phyloP scores from a whole-genome alignment of 2,888 invertebrate species.

The Cephus pulcher region DNA sequence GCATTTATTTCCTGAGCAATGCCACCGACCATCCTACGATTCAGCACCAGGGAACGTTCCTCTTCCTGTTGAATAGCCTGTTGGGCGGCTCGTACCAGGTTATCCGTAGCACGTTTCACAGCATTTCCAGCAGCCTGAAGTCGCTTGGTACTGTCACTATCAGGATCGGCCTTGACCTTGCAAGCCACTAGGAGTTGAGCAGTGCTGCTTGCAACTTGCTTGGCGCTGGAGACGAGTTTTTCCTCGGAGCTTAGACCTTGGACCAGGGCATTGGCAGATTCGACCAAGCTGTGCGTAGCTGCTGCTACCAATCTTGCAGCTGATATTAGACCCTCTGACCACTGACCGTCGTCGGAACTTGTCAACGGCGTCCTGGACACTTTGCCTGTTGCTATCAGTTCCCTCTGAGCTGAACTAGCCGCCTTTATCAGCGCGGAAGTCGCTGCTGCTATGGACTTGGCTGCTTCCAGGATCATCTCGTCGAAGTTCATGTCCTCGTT shows the following conservation, averaged over 20 bases:
- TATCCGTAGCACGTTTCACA: conserved; percentile 97
- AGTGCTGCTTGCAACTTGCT: conserved; percentile 96
- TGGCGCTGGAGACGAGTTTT: conserved; percentile 94
- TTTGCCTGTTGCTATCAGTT: conserved; percentile 91
- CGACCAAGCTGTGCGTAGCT: conserved; percentile 96
- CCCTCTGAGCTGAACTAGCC: conserved; percentile 96
- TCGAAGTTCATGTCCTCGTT: conserved; percentile 97
- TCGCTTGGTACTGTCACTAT: conserved; percentile 92
- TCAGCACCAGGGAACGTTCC: conserved; percentile 90
- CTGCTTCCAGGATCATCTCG: conserved; percentile 98
- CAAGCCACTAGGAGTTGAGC: conserved; percentile 98
- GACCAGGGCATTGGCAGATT: conserved; percentile 97
- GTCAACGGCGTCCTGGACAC: conserved; percentile 84
- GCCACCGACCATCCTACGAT: conserved; percentile 94
- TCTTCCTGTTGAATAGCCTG: conserved; percentile 93
- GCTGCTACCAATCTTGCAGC: conserved; percentile 97
- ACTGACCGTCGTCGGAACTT: conserved; percentile 95
- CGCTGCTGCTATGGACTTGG: conserved; percentile 96
- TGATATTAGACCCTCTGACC: conserved; percentile 97
- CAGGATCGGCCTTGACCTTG: conserved; percentile 98
- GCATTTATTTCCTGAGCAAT: conserved; percentile 97
- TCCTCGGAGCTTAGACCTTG: conserved; percentile 94
- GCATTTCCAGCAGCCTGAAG: conserved; percentile 95
- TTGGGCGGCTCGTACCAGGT: conserved; percentile 93
- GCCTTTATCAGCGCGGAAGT: conserved; percentile 97